These are phyloP conservation scores for Megalops cyprinoides DNA, from an alignment of 2,797 vertebrate genomes.

Conservation along the genomic window DNA sequence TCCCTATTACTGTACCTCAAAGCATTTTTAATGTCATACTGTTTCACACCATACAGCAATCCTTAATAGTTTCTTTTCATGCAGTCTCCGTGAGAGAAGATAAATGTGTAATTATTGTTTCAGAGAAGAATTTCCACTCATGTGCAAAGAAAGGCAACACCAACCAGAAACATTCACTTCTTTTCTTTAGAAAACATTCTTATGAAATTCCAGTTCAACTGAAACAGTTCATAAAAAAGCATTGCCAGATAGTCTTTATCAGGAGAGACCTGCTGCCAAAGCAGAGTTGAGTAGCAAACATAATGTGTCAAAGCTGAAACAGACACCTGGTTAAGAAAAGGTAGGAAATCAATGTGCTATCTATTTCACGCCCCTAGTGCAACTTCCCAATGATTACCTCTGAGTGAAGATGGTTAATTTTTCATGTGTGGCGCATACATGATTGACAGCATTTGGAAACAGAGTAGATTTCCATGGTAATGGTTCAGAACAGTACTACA, in stretches of 20 bases:
- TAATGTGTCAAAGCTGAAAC: background rate
- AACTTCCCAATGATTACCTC: background rate
- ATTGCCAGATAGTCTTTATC: background rate
- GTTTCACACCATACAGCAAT: too few species aligned
- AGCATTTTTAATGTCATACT: background rate
- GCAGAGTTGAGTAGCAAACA: background rate
- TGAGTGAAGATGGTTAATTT: background rate
- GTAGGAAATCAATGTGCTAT: background rate
- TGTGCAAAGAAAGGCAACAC: background rate
- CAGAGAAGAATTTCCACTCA: background rate
- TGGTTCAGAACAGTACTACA: background rate
- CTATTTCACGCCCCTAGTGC: background rate
- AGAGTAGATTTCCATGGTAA: background rate
- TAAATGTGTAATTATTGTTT: background rate
- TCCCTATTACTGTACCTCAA: background rate
- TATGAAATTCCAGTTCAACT: background rate
- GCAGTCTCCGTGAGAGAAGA: too few species aligned
- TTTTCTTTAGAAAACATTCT: background rate
- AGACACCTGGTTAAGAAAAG: constrained; percentile 9
- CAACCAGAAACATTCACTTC: background rate
- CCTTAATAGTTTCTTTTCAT: too few species aligned
- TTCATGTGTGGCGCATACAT: background rate
- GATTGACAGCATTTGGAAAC: background rate
- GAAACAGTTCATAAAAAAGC: background rate
- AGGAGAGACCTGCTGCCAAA: background rate